Percentiles rank a stretch among this genome's conserved stretches.
These are phyloP conservation scores for Protomyctophum bolini DNA, from an alignment of 2,113 vertebrate genomes.

Conservation along the genomic window DNA sequence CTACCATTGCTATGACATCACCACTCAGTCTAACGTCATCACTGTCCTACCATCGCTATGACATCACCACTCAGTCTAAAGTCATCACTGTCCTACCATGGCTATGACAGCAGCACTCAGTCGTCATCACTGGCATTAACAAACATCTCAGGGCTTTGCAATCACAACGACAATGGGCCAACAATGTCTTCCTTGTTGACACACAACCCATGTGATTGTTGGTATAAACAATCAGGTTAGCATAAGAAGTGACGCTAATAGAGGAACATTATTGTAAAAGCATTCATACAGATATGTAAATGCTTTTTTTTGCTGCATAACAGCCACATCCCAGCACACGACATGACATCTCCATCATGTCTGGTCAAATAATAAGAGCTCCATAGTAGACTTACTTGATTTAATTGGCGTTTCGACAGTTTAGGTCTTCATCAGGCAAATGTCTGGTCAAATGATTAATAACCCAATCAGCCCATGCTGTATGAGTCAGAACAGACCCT, in stretches of 20 bases:
- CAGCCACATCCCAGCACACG: conserved; percentile 29
- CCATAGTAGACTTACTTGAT: neutral
- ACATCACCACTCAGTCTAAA: conserved; percentile 18
- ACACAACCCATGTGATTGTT: conserved; percentile 23
- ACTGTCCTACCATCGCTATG: conserved; percentile 16
- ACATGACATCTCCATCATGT: conserved; percentile 6
- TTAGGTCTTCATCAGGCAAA: neutral
- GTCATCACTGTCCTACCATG: conserved; percentile 19
- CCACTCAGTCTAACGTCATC: conserved; percentile 24
- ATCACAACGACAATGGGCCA: conserved; percentile 25
- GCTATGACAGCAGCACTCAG: conserved; percentile 17
- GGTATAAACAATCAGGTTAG: conserved; percentile 39
- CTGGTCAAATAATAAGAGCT: neutral
- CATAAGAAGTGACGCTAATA: conserved; percentile 16
- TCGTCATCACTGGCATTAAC: conserved; percentile 44
- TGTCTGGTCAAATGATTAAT: neutral
- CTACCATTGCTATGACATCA: conserved; percentile 18
- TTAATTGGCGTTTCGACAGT: too few species aligned
- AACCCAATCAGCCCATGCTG: conserved; percentile 54
- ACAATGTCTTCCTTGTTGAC: conserved; percentile 41
- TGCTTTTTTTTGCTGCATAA: conserved; percentile 19
- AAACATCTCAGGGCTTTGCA: conserved; percentile 72
- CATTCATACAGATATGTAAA: neutral
- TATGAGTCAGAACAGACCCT: conserved; percentile 40
- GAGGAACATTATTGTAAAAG: conserved; percentile 7